These are phyloP conservation scores for Allophyes oxyacanthae DNA, from an alignment of 2,888 invertebrate species.

Conservation along the genomic window DNA sequence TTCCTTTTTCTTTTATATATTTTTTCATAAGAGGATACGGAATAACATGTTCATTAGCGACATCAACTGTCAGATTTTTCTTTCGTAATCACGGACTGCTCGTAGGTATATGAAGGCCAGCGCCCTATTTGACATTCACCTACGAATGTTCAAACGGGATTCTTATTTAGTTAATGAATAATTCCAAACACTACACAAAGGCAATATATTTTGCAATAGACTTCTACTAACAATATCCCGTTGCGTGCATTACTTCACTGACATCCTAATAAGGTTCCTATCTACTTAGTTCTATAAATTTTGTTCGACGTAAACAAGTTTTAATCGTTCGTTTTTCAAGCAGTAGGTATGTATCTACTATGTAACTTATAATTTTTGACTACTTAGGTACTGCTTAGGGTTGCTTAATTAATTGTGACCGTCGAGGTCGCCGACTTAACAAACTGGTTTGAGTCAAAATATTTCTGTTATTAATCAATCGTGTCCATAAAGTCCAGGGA, in stretches of 20 bases:
- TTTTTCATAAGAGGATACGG: no score
- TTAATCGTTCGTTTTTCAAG: not conserved
- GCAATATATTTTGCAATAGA: constrained; percentile 9
- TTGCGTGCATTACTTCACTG: constrained; percentile 8
- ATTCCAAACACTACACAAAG: constrained; percentile 10
- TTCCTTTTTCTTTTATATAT: no score
- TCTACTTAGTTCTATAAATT: no score
- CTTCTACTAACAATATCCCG: constrained; percentile 12
- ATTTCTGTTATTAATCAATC: constrained; percentile 1
- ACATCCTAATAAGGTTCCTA: constrained; percentile 1
- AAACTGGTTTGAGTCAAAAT: constrained; percentile 40
- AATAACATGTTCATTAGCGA: no score
- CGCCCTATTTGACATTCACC: constrained; percentile 32
- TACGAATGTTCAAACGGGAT: constrained; percentile 7
- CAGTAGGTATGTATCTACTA: no score
- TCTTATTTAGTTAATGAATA: constrained; percentile 12
- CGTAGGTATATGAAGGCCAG: no score
- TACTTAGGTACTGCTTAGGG: constrained; percentile 11
- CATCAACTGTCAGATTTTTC: no score
- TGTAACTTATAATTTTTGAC: not conserved
- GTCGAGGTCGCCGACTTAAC: constrained; percentile 34
- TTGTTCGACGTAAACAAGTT: not conserved
- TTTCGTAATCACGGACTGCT: no score
- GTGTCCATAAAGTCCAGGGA: constrained; percentile 6
- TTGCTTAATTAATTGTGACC: constrained; percentile 23